phyloP scores from a whole-genome alignment of 1,140 invertebrate genomes.

The Heterodera schachtii region DNA sequence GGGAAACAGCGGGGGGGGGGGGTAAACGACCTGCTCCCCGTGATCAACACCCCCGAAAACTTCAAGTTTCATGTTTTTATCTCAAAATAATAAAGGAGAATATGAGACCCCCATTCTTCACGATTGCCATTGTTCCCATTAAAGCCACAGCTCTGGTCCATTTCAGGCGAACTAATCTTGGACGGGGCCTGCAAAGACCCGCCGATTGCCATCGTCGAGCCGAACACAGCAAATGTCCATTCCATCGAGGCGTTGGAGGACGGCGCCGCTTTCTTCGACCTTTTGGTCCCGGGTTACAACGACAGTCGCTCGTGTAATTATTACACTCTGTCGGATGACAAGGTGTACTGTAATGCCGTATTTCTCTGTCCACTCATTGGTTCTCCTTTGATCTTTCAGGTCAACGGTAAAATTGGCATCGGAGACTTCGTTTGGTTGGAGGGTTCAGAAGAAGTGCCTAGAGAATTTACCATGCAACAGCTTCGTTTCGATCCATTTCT shows the following conservation, averaged over 20 bases:
- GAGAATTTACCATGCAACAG: conserved; percentile 28
- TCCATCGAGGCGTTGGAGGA: conserved; percentile 46
- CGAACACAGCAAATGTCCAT: conserved; percentile 34
- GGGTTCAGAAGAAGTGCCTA: conserved; percentile 24
- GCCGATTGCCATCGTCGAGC: conserved; percentile 40
- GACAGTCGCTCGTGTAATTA: conserved; percentile 32
- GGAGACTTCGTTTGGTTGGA: conserved; percentile 26
- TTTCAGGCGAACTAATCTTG: conserved; percentile 40
- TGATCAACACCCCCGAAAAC: too few relatives aligned
- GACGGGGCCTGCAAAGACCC: conserved; percentile 38
- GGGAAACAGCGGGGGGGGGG: too few relatives aligned
- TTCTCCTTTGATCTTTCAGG: not conserved
- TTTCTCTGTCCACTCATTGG: not conserved
- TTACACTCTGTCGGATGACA: conserved; percentile 23
- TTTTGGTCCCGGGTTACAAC: conserved; percentile 47
- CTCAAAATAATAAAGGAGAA: too few relatives aligned
- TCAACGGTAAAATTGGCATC: not conserved
- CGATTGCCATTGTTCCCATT: not conserved
- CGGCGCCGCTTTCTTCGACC: conserved; percentile 49
- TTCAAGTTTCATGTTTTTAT: too few relatives aligned
- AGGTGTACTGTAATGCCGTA: not conserved
- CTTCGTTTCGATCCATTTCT: not conserved
- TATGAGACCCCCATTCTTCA: too few relatives aligned
- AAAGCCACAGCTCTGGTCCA: not conserved
- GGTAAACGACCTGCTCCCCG: too few relatives aligned